Conservation (phyloP, 2,888 invertebrate species). For the Diarsia rubi region DNA sequence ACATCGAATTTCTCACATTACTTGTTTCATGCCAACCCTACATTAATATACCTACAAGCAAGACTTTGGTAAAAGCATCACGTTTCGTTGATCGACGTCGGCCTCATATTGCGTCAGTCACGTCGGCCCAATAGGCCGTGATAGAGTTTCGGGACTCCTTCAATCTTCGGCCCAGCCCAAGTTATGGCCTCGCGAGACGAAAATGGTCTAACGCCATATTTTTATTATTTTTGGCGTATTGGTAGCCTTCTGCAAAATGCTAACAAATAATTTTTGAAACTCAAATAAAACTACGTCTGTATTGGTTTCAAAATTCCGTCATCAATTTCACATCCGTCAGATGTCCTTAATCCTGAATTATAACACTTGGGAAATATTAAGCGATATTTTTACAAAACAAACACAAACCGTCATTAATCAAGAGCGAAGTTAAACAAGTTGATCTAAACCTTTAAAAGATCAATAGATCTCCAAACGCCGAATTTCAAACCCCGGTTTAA, state of each 20-base stretch:
- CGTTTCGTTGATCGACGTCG: conserved; percentile 59
- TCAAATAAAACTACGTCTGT: not conserved
- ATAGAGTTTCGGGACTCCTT: conserved; percentile 58
- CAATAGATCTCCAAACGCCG: conserved; percentile 43
- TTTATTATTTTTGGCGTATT: conserved; percentile 23
- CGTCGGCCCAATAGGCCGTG: conserved; percentile 61
- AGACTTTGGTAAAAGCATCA: conserved; percentile 63
- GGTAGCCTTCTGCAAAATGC: not conserved
- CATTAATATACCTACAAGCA: conserved; percentile 11
- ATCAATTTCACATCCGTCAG: not conserved
- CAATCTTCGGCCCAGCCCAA: conserved; percentile 53
- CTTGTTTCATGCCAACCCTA: conserved; percentile 23
- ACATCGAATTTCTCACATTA: not conserved
- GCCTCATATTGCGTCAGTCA: conserved; percentile 56
- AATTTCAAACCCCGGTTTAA: conserved; percentile 43
- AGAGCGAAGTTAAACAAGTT: conserved; percentile 46
- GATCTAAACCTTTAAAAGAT: conserved; percentile 53
- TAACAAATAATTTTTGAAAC: not conserved
- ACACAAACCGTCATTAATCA: conserved; percentile 51
- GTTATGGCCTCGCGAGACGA: conserved; percentile 41
- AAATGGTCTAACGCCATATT: conserved; percentile 40
- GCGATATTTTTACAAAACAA: conserved; percentile 35
- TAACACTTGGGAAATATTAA: conserved; percentile 12
- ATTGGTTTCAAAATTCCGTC: not conserved
- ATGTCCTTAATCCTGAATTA: not conserved